Conservation (phyloP, 1,140 invertebrate species). For the Dinoponera quadriceps region DNA sequence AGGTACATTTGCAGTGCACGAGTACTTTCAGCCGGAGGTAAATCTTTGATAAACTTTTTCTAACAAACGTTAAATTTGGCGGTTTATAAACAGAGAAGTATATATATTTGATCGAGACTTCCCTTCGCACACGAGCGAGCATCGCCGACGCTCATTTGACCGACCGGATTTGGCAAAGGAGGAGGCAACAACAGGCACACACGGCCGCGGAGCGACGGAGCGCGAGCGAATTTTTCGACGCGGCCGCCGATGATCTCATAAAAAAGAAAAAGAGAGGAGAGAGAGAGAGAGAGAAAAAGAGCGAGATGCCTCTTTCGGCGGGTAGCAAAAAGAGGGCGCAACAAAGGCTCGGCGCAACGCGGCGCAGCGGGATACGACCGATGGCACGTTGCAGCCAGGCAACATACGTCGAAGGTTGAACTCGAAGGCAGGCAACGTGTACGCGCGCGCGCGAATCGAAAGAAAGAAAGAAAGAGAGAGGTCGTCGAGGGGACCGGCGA, state of each 20-base stretch:
- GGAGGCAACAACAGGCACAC: background rate
- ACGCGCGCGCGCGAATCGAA: constrained; percentile 9
- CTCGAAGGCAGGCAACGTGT: constrained; percentile 30
- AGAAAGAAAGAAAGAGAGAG: constrained; percentile 47
- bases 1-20: background rate
- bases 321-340: constrained; percentile 72
- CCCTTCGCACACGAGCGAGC: background rate
- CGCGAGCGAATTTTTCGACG: constrained; percentile 55
- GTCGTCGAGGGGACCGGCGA: constrained; percentile 36
- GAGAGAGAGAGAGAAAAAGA: constrained; percentile 65
- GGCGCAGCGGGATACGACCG: constrained; percentile 76
- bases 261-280: constrained; percentile 69
- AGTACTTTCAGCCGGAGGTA: too few relatives aligned
- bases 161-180: constrained; percentile 29
- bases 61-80: background rate
- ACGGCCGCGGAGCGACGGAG: constrained; percentile 39
- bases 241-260: constrained; percentile 59
- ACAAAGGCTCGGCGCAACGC: constrained; percentile 74
- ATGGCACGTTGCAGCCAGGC: constrained; percentile 67
- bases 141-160: constrained; percentile 28
- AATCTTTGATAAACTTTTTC: background rate
- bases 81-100: background rate
- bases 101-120: background rate
- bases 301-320: constrained; percentile 59
- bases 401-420: constrained; percentile 53